These are phyloP conservation scores for Dendrocincla tyrannina DNA, from an alignment of 2,797 vertebrate species.

Conservation along the genomic window DNA sequence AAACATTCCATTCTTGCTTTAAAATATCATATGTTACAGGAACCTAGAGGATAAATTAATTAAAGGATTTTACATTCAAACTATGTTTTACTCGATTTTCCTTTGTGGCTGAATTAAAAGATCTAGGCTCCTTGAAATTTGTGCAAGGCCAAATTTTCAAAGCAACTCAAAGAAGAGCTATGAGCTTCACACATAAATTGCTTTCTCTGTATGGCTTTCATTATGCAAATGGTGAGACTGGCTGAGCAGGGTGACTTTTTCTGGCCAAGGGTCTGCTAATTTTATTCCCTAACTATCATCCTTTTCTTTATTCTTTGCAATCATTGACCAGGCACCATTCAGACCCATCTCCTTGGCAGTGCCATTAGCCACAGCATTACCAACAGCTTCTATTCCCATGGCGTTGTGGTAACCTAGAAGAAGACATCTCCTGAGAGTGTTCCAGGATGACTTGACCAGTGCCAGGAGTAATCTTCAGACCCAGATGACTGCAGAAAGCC, in stretches of 20 bases:
- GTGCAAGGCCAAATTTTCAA: not conserved
- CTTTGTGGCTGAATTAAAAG: not conserved
- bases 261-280: not conserved
- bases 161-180: not conserved
- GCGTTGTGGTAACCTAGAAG: not conserved
- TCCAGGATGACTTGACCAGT: not conserved
- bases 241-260: not conserved
- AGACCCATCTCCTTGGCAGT: not conserved
- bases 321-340: not conserved
- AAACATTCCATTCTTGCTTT: not conserved
- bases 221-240: not conserved
- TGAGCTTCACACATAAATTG: not conserved
- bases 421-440: not conserved
- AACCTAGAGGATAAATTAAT: not conserved
- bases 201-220: not conserved
- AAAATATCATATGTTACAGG: not conserved
- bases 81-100: not conserved
- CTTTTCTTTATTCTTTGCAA: not conserved
- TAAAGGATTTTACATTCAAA: not conserved
- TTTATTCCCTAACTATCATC: not conserved
- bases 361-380: not conserved
- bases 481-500: not conserved
- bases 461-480: conserved; percentile 5
- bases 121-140: not conserved
- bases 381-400: not conserved